Evolutionary conservation across 2,113 vertebrate species (phyloP), one percentile per base, ranked within the genome.

Genomic region (Tychaedon coryphoeus): DNA sequence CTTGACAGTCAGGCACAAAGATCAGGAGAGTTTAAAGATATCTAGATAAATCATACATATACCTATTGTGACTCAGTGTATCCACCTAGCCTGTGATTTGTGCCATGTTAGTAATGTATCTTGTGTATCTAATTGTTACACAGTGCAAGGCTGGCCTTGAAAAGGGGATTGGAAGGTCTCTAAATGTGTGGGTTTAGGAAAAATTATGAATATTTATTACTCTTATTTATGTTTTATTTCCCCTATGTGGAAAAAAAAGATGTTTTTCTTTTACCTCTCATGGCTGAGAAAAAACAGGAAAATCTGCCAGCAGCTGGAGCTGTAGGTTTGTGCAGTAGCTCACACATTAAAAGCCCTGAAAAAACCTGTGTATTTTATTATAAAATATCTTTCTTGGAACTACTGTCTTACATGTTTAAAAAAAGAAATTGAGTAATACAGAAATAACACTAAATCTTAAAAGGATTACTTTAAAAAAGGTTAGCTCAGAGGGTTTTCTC

Each of bases 261-360:
- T n/a, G 10, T 8, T 71, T 51, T 90, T 34, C 10, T 92, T 53
- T 88, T 28, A 56, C 2, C 7, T 69, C 4, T 0, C 53, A 15
- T 29, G 45, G 16, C 14, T 53, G 47, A 73, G 28, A 85, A 76
- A 79, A 85, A 65, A 1, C 62, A 65, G n/a, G 22, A 82, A 85
- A 88, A 86, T 56, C 64, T 70, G 47, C 64, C 82, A 94, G 90
- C 62, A 92, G 86, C 77, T 92, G 87, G 70, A 92, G 83, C 72
- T 88, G 25, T 57, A 72, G 51, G 34, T 90, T 90, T 96, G 13
- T 61, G 23, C 28, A 65, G 38, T 31, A 69, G 10, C 9, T 93
- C 54, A 54, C 19, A 34, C 22, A 43, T 36, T 54, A 29, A 83
- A 82, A 76, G 8, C 3, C 10, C 12, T 79, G 28, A 15, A 93